These are phyloP conservation scores for Dermolepida albohirtum DNA, from an alignment of 2,888 invertebrate genomes.

Conservation along the genomic window DNA sequence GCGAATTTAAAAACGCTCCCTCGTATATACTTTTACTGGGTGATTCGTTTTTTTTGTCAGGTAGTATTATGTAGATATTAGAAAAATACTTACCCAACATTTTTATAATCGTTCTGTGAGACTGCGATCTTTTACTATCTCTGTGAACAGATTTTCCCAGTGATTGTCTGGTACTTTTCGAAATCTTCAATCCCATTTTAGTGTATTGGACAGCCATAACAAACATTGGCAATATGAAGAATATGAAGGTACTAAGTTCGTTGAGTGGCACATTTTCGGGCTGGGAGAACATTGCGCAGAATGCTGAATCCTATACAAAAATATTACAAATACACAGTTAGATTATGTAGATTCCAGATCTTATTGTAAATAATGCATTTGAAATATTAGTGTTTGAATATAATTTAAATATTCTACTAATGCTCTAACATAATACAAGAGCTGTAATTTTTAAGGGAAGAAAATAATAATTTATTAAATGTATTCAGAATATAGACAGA, in stretches of 20 bases:
- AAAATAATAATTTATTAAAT: too few species aligned
- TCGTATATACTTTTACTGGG: too few species aligned
- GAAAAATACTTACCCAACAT: slow-evolving; percentile 77
- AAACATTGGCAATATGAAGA: slow-evolving; percentile 81
- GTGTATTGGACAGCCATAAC: slow-evolving; percentile 83
- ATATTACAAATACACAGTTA: slow-evolving; percentile 5
- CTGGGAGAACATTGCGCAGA: slow-evolving; percentile 79
- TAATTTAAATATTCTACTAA: too few species aligned
- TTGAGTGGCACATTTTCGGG: slow-evolving; percentile 76
- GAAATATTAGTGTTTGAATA: too few species aligned
- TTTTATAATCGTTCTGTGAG: slow-evolving; percentile 79
- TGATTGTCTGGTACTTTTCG: slow-evolving; percentile 65
- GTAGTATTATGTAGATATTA: too few species aligned
- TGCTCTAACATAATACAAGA: too few species aligned
- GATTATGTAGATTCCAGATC: too few species aligned
- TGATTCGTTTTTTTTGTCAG: too few species aligned
- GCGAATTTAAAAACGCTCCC: too few species aligned
- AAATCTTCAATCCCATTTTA: slow-evolving; percentile 80
- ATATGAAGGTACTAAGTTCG: slow-evolving; percentile 83
- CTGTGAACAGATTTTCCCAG: slow-evolving; percentile 72
- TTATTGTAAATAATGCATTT: too few species aligned
- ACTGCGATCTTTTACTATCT: slow-evolving; percentile 75
- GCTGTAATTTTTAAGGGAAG: too few species aligned
- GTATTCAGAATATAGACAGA: too few species aligned
- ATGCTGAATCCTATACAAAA: slow-evolving; percentile 75